These are phyloP conservation scores for Tympanuchus pallidicinctus DNA, from an alignment of 2,113 vertebrate species.

Conservation along the genomic window DNA sequence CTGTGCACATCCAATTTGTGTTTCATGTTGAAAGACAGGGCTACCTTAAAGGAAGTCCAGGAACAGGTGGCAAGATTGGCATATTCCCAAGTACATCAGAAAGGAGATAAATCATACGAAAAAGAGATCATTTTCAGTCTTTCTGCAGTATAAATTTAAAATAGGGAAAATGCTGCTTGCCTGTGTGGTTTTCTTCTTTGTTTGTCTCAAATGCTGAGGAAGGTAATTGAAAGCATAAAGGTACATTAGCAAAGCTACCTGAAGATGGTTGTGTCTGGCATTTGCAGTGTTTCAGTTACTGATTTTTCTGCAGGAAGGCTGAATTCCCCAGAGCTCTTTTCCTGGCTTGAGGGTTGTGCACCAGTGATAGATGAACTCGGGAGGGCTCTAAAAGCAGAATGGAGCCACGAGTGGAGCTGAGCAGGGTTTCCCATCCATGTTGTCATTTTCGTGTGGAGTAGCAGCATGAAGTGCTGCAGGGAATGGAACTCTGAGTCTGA, in stretches of 20 bases:
- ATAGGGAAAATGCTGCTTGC: neutral
- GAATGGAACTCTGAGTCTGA: neutral
- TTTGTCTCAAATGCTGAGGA: neutral
- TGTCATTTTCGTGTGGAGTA: neutral
- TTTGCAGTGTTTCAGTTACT: neutral
- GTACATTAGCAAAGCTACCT: neutral
- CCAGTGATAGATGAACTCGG: neutral
- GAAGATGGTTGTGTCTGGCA: neutral
- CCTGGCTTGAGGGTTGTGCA: neutral
- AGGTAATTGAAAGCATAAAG: neutral
- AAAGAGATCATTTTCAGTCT: neutral
- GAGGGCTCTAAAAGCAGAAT: neutral
- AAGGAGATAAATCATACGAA: conserved; percentile 14
- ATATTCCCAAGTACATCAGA: neutral
- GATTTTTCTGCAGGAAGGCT: neutral
- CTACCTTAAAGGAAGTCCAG: conserved; percentile 60
- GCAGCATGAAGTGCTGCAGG: neutral
- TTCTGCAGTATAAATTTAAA: neutral
- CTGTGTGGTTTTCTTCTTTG: neutral
- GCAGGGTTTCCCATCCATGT: neutral
- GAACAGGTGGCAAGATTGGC: conserved; percentile 51
- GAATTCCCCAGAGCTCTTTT: neutral
- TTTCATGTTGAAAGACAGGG: conserved; percentile 11
- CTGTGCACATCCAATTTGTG: conserved; percentile 33
- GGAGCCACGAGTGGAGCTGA: neutral